Base-by-base conservation (phyloP, 2,888 invertebrate genomes). In the Odontocolon sp. region DNA sequence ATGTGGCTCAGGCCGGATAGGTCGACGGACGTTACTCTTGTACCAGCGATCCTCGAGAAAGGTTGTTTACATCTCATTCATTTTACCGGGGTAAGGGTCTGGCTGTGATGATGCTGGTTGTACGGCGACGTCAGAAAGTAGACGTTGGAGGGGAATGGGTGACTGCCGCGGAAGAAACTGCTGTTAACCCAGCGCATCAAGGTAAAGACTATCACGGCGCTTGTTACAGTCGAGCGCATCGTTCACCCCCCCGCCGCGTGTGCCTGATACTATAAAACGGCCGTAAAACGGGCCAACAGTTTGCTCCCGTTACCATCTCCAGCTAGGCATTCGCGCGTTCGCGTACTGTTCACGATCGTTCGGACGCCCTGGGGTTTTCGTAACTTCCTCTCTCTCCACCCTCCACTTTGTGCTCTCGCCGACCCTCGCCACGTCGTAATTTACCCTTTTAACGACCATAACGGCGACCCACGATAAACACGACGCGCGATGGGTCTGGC, bases 61-160 rank as follows among this genome's bases (percentile, higher is more conserved):
- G 78, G 73, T 81, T 86, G 82, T 83, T 82, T 83, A 81, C 83
- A 81, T 83, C 85, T 83, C 84, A 82, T 84, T 84, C 82, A 80
- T 84, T 81, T 72, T 66, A 56, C 67, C 63, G 75, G 50, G 71
- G 67, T 36, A 72, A 76, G 33, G n/a, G n/a, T n/a, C n/a, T n/a
- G n/a, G n/a, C n/a, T n/a, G n/a, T n/a, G n/a, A n/a, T n/a, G n/a
- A n/a, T n/a, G n/a, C n/a, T 26, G 45, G 31, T 16, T 18, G 42
- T 33, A 42, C 26, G 31, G 31, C 23, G n/a, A 11, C 26, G 56
- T 57, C 11, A 5, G 52, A 56, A 66, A 40, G 42, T n/a, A 67
- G 45, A 64, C 31, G 38, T 23, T 63, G 52, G 26, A 57, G n/a
- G 21, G 33, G 18, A 28, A 8, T 14, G 47, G 23, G 6, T 1